Evolutionary conservation across 2,797 vertebrate species (phyloP), one percentile per base, ranked within the genome.

Genomic region (Ibycter americanus): DNA sequence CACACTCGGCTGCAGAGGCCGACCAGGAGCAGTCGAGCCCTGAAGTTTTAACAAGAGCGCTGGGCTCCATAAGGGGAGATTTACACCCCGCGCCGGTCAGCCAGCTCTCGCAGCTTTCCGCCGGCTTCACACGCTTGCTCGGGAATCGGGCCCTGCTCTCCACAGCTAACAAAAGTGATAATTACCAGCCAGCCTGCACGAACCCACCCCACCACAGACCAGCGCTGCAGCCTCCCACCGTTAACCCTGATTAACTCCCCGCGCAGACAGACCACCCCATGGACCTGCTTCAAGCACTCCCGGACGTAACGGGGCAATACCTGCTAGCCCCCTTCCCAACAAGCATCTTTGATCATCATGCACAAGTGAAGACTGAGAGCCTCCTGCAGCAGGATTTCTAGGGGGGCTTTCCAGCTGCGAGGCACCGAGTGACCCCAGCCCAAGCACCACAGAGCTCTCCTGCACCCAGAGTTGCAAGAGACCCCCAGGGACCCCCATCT

Each of bases 21-120:
- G 0, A 66, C 0, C 1, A 42, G 56, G 15, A 89, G 56, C 78
- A 72, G 62, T 21, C 0, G 0, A 84, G 66, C 58, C 54, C 62
- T 87, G 12, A 89, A 68, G 31, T 44, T 95, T 95, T 95, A 91
- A 96, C 83, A 65, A 87, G 81, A 89, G 56, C 12, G 0, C 59
- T 62, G 92, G 88, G 89, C 62, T 97, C 70, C 63, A 56, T 93
- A 46, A 95, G 92, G 11, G 81, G 34, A 93, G 83, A 63, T 92
- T 80, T 85, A 67, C 80, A 65, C 89, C 12, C 83, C 1, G 58
- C 4, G 3, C 38, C 6, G 13, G 42, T 79, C 90, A 70, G 71
- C 19, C 81, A 63, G 84, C 22, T 46, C 54, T 72, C 9, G 1
- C 3, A 23, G 90, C 49, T 76, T 26, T 46, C 58, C 8, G 0